Base-by-base conservation (phyloP, 1,140 invertebrate species). In the Leucophenga varia region DNA sequence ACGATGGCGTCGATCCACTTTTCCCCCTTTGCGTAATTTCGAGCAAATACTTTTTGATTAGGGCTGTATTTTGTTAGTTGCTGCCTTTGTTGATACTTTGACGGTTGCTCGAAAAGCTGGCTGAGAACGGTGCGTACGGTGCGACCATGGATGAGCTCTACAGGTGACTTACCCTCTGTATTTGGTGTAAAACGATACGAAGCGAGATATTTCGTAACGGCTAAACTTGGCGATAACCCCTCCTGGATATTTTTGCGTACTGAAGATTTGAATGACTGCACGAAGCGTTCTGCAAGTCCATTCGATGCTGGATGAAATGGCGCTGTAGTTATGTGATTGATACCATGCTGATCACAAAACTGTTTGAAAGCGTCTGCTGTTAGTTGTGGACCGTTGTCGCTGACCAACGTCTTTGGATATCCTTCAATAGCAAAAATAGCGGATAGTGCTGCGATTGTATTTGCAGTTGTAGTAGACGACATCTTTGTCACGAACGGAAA, bases 301-400 rank as follows among this genome's bases (percentile, higher is more conserved):
- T 74, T 76, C 2, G 59, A 61, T 2, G 43, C 60, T 16, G 65
- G 60, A 53, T 67, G 56, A 47, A 48, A 57, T 13, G 42, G 30
- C 7, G 45, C 42, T 25, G 43, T 57, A 28, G 39, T 60, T 17
- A 44, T 54, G 32, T 61, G 49, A 9, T 49, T 39, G 19, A 68
- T 64, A 1, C 54, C 57, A 54, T 37, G 17, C 16, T 18, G 3
- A 8, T 17, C 19, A 46, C 46, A 50, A 52, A 55, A n/a, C 14
- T 47, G 2, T 39, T 28, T 31, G 12, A 49, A 49, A 18, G 35
- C 13, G n/a, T 43, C 31, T 28, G 52, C 28, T 2, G 43, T 47
- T 25, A 64, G 64, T 34, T 57, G 49, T 4, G 49, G 47, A 14
- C 59, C 57, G 25, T 61, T 59, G 35, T 72, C 59, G 16, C 41